Evolutionary conservation across 2,797 vertebrate species (phyloP), one percentile per base, ranked within the genome.

Genomic region (Pseudocheirus occidentalis): DNA sequence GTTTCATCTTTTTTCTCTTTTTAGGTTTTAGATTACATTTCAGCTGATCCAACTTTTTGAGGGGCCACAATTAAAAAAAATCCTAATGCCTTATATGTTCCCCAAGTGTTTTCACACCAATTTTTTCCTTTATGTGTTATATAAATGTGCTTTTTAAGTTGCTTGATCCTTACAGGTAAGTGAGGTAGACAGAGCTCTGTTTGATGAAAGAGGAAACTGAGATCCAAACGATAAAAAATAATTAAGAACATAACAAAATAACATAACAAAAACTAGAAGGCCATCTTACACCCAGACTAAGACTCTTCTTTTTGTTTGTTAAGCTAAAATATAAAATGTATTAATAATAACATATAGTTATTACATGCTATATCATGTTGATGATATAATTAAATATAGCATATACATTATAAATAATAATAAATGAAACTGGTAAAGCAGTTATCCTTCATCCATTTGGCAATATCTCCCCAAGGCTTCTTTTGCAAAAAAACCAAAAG

Each of bases 11-110:
- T n/a, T 66, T 40, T 40, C 6, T 73, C 16, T 40, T 73, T 73
- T 73, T 14, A 18, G n/a, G n/a, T 40, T 73, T 21, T 73, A 6
- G 66, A 40, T 73, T 40, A 73, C 40, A 73, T 73, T 73, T 40
- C n/a, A 40, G n/a, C 66, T 21, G 34, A 73, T 21, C 21, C 66
- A 66, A 21, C n/a, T 73, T 40, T 73, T 40, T 21, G 18, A 73
- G 40, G 66, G 5, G 66, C 7, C 18, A 73, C n/a, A 73, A 73
- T n/a, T 73, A n/a, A 16, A 14, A 62, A 18, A 90, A 46, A 27
- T 73, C 50, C 91, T 92, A 66, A 90, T 62, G 62, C 34, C n/a
- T 96, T 95, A 81, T 1, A 55, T 95, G 91, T 46, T 95, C 93
- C 92, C 73, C 58, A 95, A 95, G 53, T 94, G 29, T 29, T 93